Evolutionary conservation across 2,113 vertebrate species (phyloP), one percentile per base, ranked within the genome.

Genomic region (Menura novaehollandiae): DNA sequence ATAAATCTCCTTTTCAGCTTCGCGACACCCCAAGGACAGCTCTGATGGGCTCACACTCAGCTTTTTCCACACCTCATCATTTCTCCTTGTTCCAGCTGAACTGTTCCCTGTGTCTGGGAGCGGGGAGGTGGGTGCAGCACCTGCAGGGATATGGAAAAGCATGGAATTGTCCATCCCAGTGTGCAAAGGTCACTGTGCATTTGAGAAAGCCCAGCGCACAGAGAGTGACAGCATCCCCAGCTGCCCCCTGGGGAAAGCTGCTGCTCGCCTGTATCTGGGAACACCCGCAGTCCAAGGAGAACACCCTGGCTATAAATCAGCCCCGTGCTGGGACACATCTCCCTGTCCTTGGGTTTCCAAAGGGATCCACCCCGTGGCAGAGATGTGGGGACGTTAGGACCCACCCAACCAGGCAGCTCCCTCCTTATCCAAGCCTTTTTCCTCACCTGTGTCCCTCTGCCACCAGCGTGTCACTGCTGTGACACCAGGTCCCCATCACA

Each of bases 51-150:
- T 95, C 3, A 0, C 63, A 9, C 64, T 73, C 4, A 0, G 23
- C 62, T 75, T 59, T 53, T 66, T 35, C 24, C 21, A 53, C 77
- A 49, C 30, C 60, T n/a, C 41, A 53, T 58, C 39, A 16, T 87
- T 79, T 49, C 91, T 88, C 32, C 18, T 4, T 64, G 82, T 82
- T 58, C 55, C 21, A 28, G 17, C 51, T 41, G 33, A 77, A 44
- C 33, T 1, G 22, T 64, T 58, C 69, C 27, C 49, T 23, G 15
- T 19, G 39, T 26, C 44, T 39, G 44, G 2, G 7, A 26, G 41
- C 7, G 5, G 30, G 60, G 27, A 0, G 0, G 33, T 21, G 44
- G 46, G n/a, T 64, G n/a, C 32, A 53, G 55, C 0, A 0, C 33
- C 59, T 33, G 30, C 24, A 35, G 56, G 32, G 24, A 32, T 41